Evolutionary conservation across 2,113 vertebrate genomes (phyloP).

Genomic region (Ceyx melanurus): DNA sequence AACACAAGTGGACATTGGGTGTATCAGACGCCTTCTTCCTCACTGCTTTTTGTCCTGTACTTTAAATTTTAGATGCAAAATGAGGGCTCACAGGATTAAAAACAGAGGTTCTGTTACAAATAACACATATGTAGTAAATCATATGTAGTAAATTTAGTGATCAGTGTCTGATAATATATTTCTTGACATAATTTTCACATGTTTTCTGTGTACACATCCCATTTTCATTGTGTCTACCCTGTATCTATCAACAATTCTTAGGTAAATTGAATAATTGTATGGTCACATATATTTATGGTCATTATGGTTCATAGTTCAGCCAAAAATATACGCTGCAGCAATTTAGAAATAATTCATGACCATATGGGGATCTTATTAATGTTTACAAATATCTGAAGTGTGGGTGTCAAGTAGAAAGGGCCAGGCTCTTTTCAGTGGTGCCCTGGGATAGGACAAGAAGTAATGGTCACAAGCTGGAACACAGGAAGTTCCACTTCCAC

Average conservation of each 20-base stretch:
- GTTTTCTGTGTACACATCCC: not conserved
- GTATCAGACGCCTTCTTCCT: not conserved
- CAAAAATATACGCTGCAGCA: not conserved
- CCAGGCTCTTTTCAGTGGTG: too few relatives aligned
- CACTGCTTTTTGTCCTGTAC: not conserved
- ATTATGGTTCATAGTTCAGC: not conserved
- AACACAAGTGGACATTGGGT: not conserved
- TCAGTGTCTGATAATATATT: not conserved
- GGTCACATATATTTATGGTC: not conserved
- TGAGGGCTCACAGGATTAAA: not conserved
- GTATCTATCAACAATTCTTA: not conserved
- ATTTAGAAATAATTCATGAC: not conserved
- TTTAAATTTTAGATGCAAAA: not conserved
- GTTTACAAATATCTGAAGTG: too few relatives aligned
- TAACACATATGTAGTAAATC: not conserved
- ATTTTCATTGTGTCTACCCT: not conserved
- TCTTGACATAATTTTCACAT: not conserved
- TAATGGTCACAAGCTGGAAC: too few relatives aligned
- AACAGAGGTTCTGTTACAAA: not conserved
- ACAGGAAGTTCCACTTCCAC: too few relatives aligned
- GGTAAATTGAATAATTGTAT: rapidly evolving
- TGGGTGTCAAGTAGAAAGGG: too few relatives aligned
- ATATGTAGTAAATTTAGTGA: not conserved
- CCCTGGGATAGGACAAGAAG: too few relatives aligned
- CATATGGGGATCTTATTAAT: not conserved